Base-by-base conservation (phyloP, 2,113 vertebrate genomes). In the Oxyruncus cristatus region DNA sequence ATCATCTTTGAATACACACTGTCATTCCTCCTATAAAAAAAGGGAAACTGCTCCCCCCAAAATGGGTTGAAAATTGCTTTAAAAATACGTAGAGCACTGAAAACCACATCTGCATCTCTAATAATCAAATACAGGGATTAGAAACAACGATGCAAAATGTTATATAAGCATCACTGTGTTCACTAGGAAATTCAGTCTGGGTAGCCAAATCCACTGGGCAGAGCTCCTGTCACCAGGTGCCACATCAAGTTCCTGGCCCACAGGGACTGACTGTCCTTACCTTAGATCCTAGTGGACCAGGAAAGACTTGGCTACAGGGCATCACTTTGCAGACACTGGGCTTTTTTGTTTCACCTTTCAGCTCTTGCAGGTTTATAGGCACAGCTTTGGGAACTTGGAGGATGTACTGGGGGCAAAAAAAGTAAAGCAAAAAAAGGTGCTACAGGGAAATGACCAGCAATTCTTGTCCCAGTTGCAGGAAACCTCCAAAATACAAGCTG, bases 331-430 rank as follows among this genome's bases (percentile, higher is more conserved):
- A 78, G 13, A 30, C 7, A 10, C 2, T 16, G 63, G 13, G 16
- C 6, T 66, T 6, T 55, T 37, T n/a, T 42, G 24, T 4, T 18
- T 3, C 41, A 49, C 9, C 15, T 73, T 59, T 71, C 75, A 41
- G 21, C 18, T 71, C 67, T 35, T 47, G 20, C 32, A 85, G 35
- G 23, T 77, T 82, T 71, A 27, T 24, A 47, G 44, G 46, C 39
- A 21, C 32, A 35, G 67, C n/a, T 93, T 74, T 70, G 28, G 62
- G n/a, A 73, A 52, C 42, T 46, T 42, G 23, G 23, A 72, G 65
- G 32, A 4, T 37, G 8, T 42, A 20, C 3, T 35, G 39, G 16
- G 4, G 6, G 2, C 1, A 8, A 2, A 12, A 6, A 37, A 26
- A 33, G 17, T 9, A 1, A 15, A 21, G 7, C 27, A 56, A 30